Percentiles rank a stretch among this genome's conserved stretches.
Evolutionary conservation across 2,888 invertebrate species (phyloP).

Genomic region (Trisateles emortualis): DNA sequence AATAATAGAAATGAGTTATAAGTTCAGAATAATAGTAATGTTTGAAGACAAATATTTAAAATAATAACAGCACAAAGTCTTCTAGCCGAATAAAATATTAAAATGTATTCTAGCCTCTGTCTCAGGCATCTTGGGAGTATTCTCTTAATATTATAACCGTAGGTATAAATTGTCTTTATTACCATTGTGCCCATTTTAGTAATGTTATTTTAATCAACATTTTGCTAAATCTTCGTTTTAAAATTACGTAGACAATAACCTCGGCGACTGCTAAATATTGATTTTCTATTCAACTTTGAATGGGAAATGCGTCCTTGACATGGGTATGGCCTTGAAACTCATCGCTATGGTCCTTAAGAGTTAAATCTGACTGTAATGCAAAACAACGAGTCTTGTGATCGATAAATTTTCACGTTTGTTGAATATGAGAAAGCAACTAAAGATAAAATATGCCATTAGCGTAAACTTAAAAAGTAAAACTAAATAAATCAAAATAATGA

Average conservation of each 20-base stretch:
- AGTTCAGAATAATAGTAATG: too few species aligned
- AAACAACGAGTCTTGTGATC: neutral
- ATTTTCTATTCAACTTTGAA: slow-evolving; percentile 12
- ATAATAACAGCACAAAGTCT: too few species aligned
- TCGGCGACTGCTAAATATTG: slow-evolving; percentile 9
- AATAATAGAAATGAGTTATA: too few species aligned
- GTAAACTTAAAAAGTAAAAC: neutral
- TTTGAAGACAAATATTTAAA: too few species aligned
- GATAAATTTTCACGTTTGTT: neutral
- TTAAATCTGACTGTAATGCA: slow-evolving; percentile 2
- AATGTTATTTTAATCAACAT: too few species aligned
- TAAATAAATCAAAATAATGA: slow-evolving; percentile 1
- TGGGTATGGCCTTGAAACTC: slow-evolving; percentile 5
- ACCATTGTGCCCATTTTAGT: too few species aligned
- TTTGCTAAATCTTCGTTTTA: too few species aligned
- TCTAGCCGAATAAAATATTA: too few species aligned
- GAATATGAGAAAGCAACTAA: neutral
- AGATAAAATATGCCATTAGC: neutral
- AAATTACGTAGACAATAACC: neutral
- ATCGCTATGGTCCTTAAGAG: slow-evolving; percentile 1
- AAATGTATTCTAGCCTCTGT: too few species aligned
- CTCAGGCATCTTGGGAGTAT: too few species aligned
- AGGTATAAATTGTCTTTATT: too few species aligned
- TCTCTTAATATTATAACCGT: too few species aligned
- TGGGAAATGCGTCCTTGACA: slow-evolving; percentile 8